Base-by-base conservation (phyloP, 2,797 vertebrate species). In the Lemur catta region DNA sequence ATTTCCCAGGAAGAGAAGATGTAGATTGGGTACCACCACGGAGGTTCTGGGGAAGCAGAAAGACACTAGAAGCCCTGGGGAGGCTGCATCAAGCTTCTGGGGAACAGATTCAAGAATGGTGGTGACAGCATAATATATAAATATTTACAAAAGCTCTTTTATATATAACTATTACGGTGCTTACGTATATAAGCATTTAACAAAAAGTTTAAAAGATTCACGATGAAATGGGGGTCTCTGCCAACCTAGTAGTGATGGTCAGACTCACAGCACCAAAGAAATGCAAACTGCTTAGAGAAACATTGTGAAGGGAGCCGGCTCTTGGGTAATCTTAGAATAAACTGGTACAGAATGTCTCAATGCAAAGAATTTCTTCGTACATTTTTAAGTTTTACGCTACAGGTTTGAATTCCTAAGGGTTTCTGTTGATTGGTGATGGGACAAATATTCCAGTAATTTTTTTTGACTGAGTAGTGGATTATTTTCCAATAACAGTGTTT, bases 381-480 rank as follows among this genome's bases (percentile, higher is more conserved):
- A 14, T 38, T 87, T 84, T 92, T 17, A 92, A 91, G 2, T 61
- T 93, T 86, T 46, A 65, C 59, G 6, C 26, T 74, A 3, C 17
- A 26, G 93, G 41, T 30, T 72, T 97, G 52, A 1, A 35, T 95
- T 89, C 41, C 17, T 75, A 94, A 78, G 69, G 17, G 33, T 93
- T 79, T 65, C 9, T 17, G 1, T 93, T 96, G 59, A 71, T 28
- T 63, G 46, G 30, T 33, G 17, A 52, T 43, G 20, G 33, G 30
- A 52, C 26, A 33, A 28, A 89, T 65, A 88, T 52, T 80, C 17
- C 55, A n/a, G 3, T 30, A 50, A 33, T 43, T 81, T 91, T 15
- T 84, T 84, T 59, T 65, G 43, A 72, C 14, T 86, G 43, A 76
- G 84, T 80, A 87, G 52, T 92, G 89, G 63, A 84, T 82, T 94